These are phyloP conservation scores for Cottus gobio DNA, from an alignment of 2,113 vertebrate genomes.

Conservation along the genomic window DNA sequence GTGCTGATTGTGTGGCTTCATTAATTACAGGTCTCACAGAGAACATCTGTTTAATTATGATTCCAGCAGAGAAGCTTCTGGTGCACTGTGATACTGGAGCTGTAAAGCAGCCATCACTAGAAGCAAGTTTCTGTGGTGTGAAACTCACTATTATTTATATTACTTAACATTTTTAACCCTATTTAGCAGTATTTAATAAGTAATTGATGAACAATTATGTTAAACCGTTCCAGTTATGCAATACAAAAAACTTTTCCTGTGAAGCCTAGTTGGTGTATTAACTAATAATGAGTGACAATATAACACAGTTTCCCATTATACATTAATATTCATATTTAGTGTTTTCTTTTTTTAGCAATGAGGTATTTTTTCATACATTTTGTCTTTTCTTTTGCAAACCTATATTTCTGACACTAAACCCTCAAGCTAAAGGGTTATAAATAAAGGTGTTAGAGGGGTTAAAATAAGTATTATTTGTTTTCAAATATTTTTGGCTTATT, in stretches of 20 bases:
- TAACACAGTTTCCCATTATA: background rate
- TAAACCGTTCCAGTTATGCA: background rate
- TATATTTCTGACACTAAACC: background rate
- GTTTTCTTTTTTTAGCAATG: background rate
- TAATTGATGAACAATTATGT: background rate
- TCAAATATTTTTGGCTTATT: too few species aligned
- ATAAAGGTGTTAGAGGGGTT: background rate
- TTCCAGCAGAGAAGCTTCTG: slow-evolving; percentile 73
- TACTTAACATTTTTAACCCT: background rate
- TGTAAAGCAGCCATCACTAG: slow-evolving; percentile 69
- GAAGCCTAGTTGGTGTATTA: background rate
- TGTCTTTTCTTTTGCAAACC: background rate
- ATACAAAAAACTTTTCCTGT: background rate
- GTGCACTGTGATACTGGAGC: slow-evolving; percentile 70
- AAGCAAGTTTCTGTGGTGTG: slow-evolving; percentile 42
- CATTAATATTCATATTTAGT: background rate
- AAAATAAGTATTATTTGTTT: background rate
- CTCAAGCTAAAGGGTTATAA: background rate
- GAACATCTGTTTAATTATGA: slow-evolving; percentile 80
- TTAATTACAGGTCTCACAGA: slow-evolving; percentile 74
- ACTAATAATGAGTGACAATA: background rate
- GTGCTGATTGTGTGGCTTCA: slow-evolving; percentile 70
- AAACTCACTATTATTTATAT: background rate
- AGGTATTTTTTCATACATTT: background rate
- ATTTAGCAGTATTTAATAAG: too few species aligned